Conservation (phyloP, 2,113 vertebrate genomes). For the Phalacrocorax carbo region DNA sequence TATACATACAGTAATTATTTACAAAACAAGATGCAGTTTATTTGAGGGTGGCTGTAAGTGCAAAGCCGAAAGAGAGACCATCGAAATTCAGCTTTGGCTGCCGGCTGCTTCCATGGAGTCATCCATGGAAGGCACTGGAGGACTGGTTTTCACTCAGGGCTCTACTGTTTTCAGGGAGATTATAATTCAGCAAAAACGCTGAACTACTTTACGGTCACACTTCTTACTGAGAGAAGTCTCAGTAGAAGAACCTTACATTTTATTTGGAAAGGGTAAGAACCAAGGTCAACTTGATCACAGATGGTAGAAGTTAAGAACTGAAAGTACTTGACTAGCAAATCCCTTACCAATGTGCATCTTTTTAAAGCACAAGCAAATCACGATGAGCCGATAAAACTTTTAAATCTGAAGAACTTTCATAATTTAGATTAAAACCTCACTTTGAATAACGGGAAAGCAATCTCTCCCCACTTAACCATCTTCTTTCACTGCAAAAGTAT, state of each 20-base stretch:
- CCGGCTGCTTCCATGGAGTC: background rate
- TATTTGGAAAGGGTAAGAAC: conserved; percentile 10
- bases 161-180: background rate
- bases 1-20: background rate
- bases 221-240: background rate
- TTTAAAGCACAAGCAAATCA: background rate
- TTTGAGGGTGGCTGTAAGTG: background rate
- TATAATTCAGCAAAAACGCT: background rate
- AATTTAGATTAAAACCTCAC: background rate
- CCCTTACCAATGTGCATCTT: background rate
- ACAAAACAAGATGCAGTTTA: background rate
- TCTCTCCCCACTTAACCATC: background rate
- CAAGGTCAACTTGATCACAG: conserved; percentile 8
- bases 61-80: background rate
- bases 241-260: background rate
- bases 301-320: background rate
- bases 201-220: background rate
- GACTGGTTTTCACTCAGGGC: background rate
- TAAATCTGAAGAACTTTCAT: background rate
- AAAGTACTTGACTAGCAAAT: background rate
- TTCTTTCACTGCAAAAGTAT: background rate
- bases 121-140: background rate
- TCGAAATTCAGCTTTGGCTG: background rate
- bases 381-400: background rate
- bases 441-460: background rate